Base-by-base conservation (phyloP, 53 echinoderm and acorn worm species). In the Hippasteria phrygiana region DNA sequence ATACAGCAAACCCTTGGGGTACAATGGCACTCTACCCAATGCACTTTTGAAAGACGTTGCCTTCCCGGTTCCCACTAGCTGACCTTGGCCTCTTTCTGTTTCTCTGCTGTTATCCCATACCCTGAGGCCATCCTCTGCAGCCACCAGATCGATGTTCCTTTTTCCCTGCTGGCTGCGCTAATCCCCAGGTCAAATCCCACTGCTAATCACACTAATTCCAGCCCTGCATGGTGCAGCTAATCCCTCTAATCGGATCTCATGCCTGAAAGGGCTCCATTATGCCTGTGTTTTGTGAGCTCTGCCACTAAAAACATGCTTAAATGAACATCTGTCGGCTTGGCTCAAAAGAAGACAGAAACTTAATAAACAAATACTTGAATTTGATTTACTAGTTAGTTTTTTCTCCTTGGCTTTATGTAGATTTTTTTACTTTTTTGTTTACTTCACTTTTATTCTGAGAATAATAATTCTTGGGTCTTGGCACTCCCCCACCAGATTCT, bases 271-370 rank as follows among this genome's bases (percentile, higher is more conserved):
- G 12, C 24, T n/a, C 42, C 43, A 80, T 64, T 80, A 38, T 29
- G 62, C 54, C 54, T 20, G 35, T 39, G 29, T 79, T 62, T 79
- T 33, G 59, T 62, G 59, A 37, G 26, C 33, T 1, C n/a, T 37
- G 22, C 41, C 17, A 55, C 56, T 24, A 20, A 45, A 63, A 45
- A 62, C 42, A 63, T 28, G 29, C 82, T 64, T 43, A 13, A 64
- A 82, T 17, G 64, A 47, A 82, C 66, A 82, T 82, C 82, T 82
- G 82, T 82, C 82, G 82, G 82, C n/a, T 17, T 29, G 35, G 14
- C 66, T 82, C 65, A 65, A 43, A 82, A 41, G 66, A 27, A 28
- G 13, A 45, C 28, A 42, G 24, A 5, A 80, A 80, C 28, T 64
- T 45, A 24, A 65, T 47, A 82, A 82, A 66, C 82, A 64, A 82